Conservation (phyloP, 1,140 invertebrate genomes). For the Saxidomus purpurata region DNA sequence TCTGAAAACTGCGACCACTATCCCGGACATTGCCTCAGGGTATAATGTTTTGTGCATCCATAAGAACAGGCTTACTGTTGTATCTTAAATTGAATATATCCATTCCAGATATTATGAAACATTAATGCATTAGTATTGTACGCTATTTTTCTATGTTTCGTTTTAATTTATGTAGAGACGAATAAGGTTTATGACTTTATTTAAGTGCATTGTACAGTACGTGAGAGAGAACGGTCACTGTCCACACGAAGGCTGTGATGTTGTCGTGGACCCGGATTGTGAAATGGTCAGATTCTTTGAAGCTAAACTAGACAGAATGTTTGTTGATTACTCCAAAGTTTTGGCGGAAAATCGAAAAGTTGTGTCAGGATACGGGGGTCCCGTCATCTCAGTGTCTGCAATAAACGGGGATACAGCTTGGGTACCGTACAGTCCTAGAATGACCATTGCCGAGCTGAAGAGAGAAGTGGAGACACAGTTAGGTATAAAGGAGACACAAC, state of each 20-base stretch:
- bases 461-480: conserved; percentile 39
- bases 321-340: conserved; percentile 44
- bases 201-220: conserved; percentile 55
- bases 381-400: conserved; percentile 28
- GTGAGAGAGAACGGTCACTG: conserved; percentile 40
- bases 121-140: no score
- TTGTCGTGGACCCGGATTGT: background rate
- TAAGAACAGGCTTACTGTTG: no score
- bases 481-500: conserved; percentile 16
- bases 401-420: conserved; percentile 59
- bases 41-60: no score
- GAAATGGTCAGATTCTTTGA: conserved; percentile 23
- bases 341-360: background rate
- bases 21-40: conserved; percentile 51
- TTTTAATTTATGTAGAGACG: no score
- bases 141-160: no score
- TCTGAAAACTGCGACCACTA: conserved; percentile 63
- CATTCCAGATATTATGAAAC: background rate
- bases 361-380: background rate
- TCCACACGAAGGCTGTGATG: conserved; percentile 46
- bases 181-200: no score
- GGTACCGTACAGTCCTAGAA: conserved; percentile 11
- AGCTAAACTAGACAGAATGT: conserved; percentile 55
- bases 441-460: conserved; percentile 60
- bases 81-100: no score